Evolutionary conservation across 2,888 invertebrate species (phyloP), one percentile per base, ranked within the genome.

Genomic region (Athetis lepigone): DNA sequence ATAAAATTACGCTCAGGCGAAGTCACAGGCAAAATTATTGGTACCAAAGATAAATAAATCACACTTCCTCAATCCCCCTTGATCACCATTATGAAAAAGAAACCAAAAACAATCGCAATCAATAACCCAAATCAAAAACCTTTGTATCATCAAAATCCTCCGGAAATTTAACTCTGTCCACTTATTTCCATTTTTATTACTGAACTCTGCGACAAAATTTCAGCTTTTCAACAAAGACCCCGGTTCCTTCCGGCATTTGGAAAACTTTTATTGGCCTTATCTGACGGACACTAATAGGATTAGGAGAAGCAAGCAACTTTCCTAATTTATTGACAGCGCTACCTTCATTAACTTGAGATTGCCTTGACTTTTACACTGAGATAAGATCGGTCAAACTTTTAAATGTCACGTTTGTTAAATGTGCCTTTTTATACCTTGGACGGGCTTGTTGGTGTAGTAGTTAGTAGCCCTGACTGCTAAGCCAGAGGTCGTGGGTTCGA

Each of bases 241-340:
- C 49, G 56, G 49, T 77, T 60, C 39, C 70, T 64, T 67, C 68
- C 64, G 62, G 61, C 47, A 65, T 73, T 81, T 43, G 57, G 60
- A 54, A 59, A 79, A 79, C 77, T 81, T 79, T 73, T 79, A 81
- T 64, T 76, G 63, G 27, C 55, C 63, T 80, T 82, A 80, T 77
- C 80, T 70, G 42, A 46, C 65, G 56, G 60, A 58, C 74, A 68
- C 71, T 77, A 80, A 82, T 68, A 61, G 80, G 71, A 81, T 82
- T 66, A 80, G 50, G 52, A 65, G 50, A 46, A 47, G 56, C 42
- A 68, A 70, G 63, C 50, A 64, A 82, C 64, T 80, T 80, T 60
- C 63, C 61, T 77, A 68, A 82, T 82, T 80, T 80, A 80, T 80
- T 74, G 78, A 82, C 69, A 71, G 51, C 29, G 19, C 45, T 71